A percentile compares a stretch with the other conserved stretches of the same genome.
phyloP scores from a whole-genome alignment of 2,113 vertebrate species.

The Alexandromys fortis region DNA sequence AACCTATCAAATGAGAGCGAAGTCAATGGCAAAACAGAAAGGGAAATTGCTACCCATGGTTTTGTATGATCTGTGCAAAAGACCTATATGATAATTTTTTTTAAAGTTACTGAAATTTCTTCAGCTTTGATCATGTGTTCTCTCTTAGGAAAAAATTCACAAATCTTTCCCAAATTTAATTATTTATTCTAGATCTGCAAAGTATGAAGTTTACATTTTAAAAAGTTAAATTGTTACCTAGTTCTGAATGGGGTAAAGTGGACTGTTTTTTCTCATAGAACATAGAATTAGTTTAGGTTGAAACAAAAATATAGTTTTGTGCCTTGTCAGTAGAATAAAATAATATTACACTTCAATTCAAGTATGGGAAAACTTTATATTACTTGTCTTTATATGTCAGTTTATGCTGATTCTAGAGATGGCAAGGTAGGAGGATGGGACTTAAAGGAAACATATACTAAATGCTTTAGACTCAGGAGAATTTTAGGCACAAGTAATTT shows the following conservation, averaged over 20 bases:
- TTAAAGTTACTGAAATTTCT: background rate
- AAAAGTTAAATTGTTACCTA: background rate
- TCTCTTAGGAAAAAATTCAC: background rate
- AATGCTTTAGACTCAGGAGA: background rate
- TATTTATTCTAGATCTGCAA: background rate
- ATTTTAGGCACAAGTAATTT: background rate
- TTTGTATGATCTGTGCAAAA: slow-evolving; percentile 40
- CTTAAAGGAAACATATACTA: background rate
- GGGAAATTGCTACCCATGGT: slow-evolving; percentile 62
- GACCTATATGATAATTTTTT: background rate
- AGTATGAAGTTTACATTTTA: background rate
- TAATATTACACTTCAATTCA: slow-evolving; percentile 9
- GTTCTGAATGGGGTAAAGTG: background rate
- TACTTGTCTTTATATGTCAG: background rate
- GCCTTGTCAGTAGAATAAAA: background rate
- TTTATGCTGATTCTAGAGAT: slow-evolving; percentile 1
- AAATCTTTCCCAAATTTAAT: background rate
- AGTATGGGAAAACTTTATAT: background rate
- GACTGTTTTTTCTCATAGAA: slow-evolving; percentile 9
- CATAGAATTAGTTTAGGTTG: background rate
- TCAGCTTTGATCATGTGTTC: background rate
- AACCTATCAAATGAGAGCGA: slow-evolving; percentile 58
- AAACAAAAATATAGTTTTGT: background rate
- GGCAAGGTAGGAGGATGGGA: rapidly evolving
- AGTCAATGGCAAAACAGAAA: slow-evolving; percentile 73